Conservation (phyloP, 2,888 invertebrate genomes). For the Drosophila longiperda region DNA sequence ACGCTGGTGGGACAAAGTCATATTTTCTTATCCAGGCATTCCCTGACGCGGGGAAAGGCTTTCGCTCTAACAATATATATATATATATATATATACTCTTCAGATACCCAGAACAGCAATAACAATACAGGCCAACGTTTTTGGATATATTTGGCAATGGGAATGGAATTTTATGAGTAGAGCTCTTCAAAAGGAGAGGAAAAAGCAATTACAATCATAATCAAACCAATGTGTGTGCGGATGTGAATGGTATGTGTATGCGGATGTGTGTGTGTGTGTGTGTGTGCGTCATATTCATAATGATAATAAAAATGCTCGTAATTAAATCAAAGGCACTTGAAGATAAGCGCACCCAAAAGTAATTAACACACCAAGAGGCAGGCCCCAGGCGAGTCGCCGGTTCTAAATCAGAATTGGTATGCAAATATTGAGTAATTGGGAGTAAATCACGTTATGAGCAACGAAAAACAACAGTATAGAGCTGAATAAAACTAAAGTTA, state of each 20-base stretch:
- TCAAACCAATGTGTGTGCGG: not conserved
- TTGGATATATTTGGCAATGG: not conserved
- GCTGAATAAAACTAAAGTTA: constrained; percentile 1
- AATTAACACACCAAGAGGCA: constrained; percentile 51
- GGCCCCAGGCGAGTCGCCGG: constrained; percentile 25
- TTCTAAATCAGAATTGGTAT: constrained; percentile 43
- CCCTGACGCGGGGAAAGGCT: too few species aligned
- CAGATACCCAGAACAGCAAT: not conserved
- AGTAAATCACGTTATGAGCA: constrained; percentile 42
- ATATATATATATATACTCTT: not conserved
- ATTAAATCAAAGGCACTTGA: constrained; percentile 59
- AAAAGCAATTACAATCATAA: constrained; percentile 10
- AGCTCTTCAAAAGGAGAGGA: constrained; percentile 3
- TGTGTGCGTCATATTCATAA: constrained; percentile 45
- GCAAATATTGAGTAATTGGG: constrained; percentile 64
- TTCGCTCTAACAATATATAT: too few species aligned
- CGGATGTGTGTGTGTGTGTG: constrained; percentile 4
- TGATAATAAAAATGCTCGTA: constrained; percentile 51
- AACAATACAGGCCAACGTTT: not conserved
- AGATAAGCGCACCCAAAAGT: constrained; percentile 61
- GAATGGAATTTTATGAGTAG: not conserved
- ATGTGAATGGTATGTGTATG: not conserved
- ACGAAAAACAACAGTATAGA: not conserved
- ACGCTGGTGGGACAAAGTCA: too few species aligned
- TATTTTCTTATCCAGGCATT: too few species aligned